Percentiles rank a stretch among this genome's conserved stretches.
Evolutionary conservation across 2,797 vertebrate species (phyloP).

Genomic region (Lutjanus argentimaculatus): DNA sequence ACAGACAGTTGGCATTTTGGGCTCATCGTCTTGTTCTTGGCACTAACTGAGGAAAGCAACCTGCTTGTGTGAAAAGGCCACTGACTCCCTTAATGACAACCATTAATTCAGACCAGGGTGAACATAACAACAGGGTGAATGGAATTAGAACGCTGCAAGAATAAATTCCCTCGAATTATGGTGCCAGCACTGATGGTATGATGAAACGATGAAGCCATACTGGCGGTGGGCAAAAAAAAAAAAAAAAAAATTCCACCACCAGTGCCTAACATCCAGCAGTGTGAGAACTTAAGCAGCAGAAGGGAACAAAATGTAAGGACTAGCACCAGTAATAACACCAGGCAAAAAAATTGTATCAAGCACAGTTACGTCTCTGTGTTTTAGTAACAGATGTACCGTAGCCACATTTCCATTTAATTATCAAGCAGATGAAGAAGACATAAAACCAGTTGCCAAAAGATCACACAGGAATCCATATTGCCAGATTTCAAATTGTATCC

Average conservation of each 20-base stretch:
- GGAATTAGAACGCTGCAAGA: neutral
- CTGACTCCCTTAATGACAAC: neutral
- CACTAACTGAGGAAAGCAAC: conserved; percentile 5
- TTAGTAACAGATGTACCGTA: neutral
- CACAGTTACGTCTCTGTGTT: neutral
- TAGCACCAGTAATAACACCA: neutral
- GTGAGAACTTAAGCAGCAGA: neutral
- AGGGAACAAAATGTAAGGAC: neutral
- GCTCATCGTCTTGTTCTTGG: conserved; percentile 13
- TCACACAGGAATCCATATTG: too few relatives aligned
- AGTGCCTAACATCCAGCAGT: neutral
- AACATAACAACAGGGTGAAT: neutral
- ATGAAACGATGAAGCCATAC: neutral
- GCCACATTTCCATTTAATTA: too few relatives aligned
- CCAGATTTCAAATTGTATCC: too few relatives aligned
- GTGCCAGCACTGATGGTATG: neutral
- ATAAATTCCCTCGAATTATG: neutral
- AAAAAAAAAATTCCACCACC: too few relatives aligned
- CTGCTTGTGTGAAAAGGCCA: conserved; percentile 2
- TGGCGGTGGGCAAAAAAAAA: too few relatives aligned
- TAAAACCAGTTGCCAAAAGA: too few relatives aligned
- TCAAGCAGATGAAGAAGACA: too few relatives aligned
- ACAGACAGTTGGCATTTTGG: neutral
- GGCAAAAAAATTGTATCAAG: neutral
- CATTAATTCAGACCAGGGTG: neutral